Base-by-base conservation (phyloP, 2,888 invertebrate species). In the Dichetophora obliterata region DNA sequence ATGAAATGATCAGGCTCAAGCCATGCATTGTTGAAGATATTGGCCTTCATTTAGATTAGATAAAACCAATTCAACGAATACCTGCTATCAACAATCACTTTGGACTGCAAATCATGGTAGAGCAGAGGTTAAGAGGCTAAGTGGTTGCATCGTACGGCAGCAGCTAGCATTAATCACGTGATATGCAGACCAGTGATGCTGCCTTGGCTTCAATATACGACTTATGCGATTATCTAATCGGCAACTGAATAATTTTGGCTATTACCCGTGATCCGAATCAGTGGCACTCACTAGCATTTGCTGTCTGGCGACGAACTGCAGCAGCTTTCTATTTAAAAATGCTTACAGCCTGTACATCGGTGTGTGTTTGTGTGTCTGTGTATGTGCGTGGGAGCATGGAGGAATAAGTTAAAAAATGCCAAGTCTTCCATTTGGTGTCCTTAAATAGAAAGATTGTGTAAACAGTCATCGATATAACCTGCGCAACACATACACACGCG, bases 181-280 rank as follows among this genome's bases (percentile, higher is more conserved):
- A 22, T 61, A 4, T 37, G 22, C 48, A 59, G 54, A 59, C n/a
- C 34, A 70, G 34, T 5, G 14, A 2, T 43, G 43, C 14, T 43
- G 11, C 14, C 14, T 43, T 11, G 43, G 43, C 43, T 43, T 43
- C 43, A 43, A 43, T 43, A 11, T 43, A 43, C 14, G 75, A 70
- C 70, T 63, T 50, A n/a, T 9, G 61, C 50, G 70, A 75, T 70
- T 75, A 70, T 70, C 75, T 75, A 65, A 59, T 57, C 59, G 66
- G 37, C 19, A 27, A 48, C 52, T 68, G 66, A 57, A 68, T 59
- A 54, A 52, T 54, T 74, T 74, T 66, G 31, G 19, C 8, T 52
- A 48, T 52, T 72, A 59, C 37, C 22, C 22, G 48, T 19, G 48
- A 50, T 31, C 27, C 48, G 16, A n/a, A 50, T 69, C 68, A 8